Base-by-base conservation (phyloP, 1,140 invertebrate genomes). In the Bombus difficillimus region DNA sequence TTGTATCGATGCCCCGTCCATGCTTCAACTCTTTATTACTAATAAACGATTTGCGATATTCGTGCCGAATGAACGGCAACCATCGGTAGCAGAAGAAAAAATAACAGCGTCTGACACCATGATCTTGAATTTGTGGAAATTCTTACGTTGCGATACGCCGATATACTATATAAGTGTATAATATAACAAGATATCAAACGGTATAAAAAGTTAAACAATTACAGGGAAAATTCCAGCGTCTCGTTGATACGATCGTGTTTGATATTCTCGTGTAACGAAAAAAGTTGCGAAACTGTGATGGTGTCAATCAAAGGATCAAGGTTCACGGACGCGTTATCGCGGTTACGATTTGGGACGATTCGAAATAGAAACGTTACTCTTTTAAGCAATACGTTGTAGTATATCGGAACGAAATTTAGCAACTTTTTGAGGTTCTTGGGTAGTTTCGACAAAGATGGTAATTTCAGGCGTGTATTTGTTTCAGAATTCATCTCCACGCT, bases 41-140 rank as follows among this genome's bases (percentile, higher is more conserved):
- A 32, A 77, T 57, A 77, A 83, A 83, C 81, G 73, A 39, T 77
- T 41, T n/a, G 41, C 28, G 22, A 57, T 69, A 57, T 53, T 53
- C 18, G 6, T 3, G 22, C n/a, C n/a, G 5, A 57, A 28, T 5
- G 39, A 37, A 1, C 13, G 1, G 43, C 1, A 47, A 37, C 12
- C 15, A 4, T n/a, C 18, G 28, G 6, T 3, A 43, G 13, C 28
- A 3, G 32, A 4, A 10, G 25, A n/a, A 6, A 10, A 77, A 64
- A 62, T 57, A 32, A 53, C 18, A 22, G 18, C 47, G 47, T 22
- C 47, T 8, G 18, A 53, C 22, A 53, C 47, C 6, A 6, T 22
- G 47, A 53, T 22, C 47, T 22, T 18, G 47, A 53, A 53, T 53
- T 53, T 22, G 18, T 22, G 47, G 18, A 22, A 22, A 53, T 53